phyloP scores from a whole-genome alignment of 2,113 vertebrate species.

The Gymnarchus niloticus region DNA sequence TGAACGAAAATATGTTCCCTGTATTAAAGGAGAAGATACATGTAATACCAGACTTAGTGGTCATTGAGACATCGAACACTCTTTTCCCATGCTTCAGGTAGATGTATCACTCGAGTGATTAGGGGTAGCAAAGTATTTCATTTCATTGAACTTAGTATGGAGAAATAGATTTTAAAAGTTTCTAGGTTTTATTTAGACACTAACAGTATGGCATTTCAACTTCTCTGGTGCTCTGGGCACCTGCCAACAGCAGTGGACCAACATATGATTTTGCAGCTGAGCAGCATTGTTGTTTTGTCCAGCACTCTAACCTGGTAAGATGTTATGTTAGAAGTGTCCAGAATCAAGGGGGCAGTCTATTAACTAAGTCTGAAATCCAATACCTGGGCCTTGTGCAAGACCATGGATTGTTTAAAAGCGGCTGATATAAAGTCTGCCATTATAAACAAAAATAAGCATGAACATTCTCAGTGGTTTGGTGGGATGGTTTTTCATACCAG shows the following conservation, averaged over 20 bases:
- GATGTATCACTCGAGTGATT: too few species aligned
- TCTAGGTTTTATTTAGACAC: too few species aligned
- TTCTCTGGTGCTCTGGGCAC: too few species aligned
- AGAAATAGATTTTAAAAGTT: too few species aligned
- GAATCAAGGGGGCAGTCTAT: background rate
- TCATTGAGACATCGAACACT: background rate
- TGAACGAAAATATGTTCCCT: background rate
- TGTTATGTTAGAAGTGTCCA: background rate
- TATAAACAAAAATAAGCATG: background rate
- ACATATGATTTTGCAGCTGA: too few species aligned
- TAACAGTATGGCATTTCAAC: too few species aligned
- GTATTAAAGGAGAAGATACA: background rate
- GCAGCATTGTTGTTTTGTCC: too few species aligned
- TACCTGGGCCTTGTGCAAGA: background rate
- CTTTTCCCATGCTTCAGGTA: too few species aligned
- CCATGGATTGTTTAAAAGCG: background rate
- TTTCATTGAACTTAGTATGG: too few species aligned
- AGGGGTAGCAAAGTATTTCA: too few species aligned
- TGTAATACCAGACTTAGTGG: background rate
- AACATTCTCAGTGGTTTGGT: background rate
- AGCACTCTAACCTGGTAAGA: background rate
- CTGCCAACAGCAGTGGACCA: too few species aligned
- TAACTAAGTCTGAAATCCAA: background rate
- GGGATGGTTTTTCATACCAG: too few species aligned
- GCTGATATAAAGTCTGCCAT: background rate